Conservation (phyloP, 2,113 vertebrate species). For the Rafetus swinhoei region DNA sequence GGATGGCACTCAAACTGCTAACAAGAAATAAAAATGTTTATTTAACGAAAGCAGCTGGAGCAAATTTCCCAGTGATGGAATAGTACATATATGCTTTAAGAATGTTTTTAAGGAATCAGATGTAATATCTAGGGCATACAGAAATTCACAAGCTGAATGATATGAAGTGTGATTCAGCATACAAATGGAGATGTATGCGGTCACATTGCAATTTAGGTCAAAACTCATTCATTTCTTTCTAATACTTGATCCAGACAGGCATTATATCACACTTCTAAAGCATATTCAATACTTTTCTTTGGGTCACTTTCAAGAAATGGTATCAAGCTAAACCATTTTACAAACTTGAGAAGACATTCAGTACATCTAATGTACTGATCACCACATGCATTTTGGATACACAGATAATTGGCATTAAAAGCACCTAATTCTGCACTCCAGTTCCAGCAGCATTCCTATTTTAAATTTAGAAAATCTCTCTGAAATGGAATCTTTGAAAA, state of each 20-base stretch:
- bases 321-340: rapidly evolving
- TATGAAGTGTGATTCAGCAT: neutral
- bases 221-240: neutral
- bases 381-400: neutral
- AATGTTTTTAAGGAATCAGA: neutral
- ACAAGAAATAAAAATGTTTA: neutral
- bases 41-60: neutral
- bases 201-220: neutral
- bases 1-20: neutral
- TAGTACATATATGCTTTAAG: neutral
- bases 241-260: neutral
- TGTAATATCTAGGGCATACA: neutral
- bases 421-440: neutral
- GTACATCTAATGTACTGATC: neutral
- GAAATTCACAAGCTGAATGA: neutral
- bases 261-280: neutral
- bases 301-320: neutral
- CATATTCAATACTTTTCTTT: rapidly evolving
- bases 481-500: neutral
- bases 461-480: neutral
- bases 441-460: neutral
- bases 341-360: neutral
- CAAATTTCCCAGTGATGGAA: neutral
- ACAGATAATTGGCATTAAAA: neutral
- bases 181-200: neutral